These are phyloP conservation scores for Luidia sarsii DNA, from an alignment of 53 echinoderm and acorn worm species.

Conservation along the genomic window DNA sequence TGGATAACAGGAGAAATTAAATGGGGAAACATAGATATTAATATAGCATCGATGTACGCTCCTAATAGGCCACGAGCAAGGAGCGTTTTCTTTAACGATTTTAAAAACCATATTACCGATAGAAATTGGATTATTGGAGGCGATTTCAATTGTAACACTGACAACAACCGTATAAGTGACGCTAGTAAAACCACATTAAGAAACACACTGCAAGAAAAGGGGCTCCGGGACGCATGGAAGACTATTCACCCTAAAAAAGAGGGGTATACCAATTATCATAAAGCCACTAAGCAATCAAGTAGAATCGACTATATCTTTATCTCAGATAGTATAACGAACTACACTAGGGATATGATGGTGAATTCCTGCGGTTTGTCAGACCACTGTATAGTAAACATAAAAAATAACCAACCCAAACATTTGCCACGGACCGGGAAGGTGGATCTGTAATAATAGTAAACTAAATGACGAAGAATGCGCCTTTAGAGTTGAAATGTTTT, in stretches of 20 bases:
- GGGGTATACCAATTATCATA: background rate
- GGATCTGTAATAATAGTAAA: background rate
- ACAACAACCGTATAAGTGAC: background rate
- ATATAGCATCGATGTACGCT: background rate
- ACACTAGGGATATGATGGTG: background rate
- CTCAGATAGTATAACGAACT: background rate
- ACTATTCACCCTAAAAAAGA: background rate
- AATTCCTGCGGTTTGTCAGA: background rate
- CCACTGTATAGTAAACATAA: background rate
- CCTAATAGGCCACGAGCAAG: background rate
- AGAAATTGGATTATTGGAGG: too few relatives aligned
- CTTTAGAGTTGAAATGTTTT: background rate
- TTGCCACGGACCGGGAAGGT: background rate
- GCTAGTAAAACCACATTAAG: background rate
- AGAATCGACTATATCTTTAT: constrained; percentile 13
- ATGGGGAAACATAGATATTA: background rate
- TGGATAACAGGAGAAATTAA: background rate
- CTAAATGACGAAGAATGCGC: background rate
- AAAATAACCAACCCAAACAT: background rate
- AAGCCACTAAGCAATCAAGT: background rate
- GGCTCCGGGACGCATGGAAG: background rate
- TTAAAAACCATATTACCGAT: background rate
- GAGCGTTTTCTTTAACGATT: background rate
- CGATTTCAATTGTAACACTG: background rate
- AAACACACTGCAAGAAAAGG: background rate